Base-by-base conservation (phyloP, 2,888 invertebrate species). In the Danaus chrysippus region DNA sequence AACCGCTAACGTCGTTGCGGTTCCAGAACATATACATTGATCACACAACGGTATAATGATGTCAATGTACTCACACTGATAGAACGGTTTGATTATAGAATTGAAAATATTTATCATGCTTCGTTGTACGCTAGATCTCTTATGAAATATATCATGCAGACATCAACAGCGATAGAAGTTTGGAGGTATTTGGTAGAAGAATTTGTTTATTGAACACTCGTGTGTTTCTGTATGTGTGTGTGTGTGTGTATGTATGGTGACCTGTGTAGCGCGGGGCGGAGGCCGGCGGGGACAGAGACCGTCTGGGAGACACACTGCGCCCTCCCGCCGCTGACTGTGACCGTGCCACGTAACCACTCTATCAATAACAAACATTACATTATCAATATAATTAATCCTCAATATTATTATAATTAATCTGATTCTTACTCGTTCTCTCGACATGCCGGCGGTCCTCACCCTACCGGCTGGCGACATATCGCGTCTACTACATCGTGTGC, bases 291-390 rank as follows among this genome's bases (percentile, higher is more conserved):
- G 96, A 96, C 68, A 96, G 92, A 76, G 96, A 96, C 76, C 96
- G 93, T 65, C 95, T 93, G 71, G 96, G 97, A 73, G 96, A 96
- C 90, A 95, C 96, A 83, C 96, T 96, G 75, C 95, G 92, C 61
- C 83, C 87, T 53, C 96, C 96, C 63, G 96, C 97, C 63, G 97
- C 97, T 63, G 97, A 97, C 87, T 96, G 96, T 76, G 96, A 96
- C 71, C 97, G 93, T 80, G 95, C 95, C 94, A 83, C 85, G 76
- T 84, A 86, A 42, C 84, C 86, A 65, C 68, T 68, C 67, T 70
- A 56, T 43, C 15, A 59, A 42, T 54, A 46, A 46, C 0, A 64
- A 1, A 42, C 19, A 58, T 17, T 54, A 12, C 6, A 15, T 5
- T 41, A 12, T 10, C 8, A 17, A n/a, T 19, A 10, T 52, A 11